Evolutionary conservation across 1,140 invertebrate species (phyloP).

Genomic region (Drosophila obscura): DNA sequence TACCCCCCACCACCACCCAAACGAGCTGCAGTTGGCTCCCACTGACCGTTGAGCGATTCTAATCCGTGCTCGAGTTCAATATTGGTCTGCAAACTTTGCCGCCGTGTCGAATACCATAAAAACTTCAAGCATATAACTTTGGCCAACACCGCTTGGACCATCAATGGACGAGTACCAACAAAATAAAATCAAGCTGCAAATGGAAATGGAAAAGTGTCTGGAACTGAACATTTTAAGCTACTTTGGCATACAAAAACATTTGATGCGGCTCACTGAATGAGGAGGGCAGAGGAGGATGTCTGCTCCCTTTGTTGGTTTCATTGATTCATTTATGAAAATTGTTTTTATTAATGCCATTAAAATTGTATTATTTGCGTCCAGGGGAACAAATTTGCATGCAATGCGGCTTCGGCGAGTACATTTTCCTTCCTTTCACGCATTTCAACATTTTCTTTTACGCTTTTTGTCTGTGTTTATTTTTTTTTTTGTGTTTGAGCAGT

Average conservation of each 20-base stretch:
- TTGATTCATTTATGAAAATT: conserved; percentile 80
- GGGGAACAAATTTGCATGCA: conserved; percentile 70
- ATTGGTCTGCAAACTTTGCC: conserved; percentile 70
- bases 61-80: conserved; percentile 54
- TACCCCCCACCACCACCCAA: conserved; percentile 25
- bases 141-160: conserved; percentile 16
- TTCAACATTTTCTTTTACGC: conserved; percentile 45
- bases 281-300: background rate
- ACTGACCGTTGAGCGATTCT: conserved; percentile 21
- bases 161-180: conserved; percentile 31
- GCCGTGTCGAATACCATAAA: conserved; percentile 34
- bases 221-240: conserved; percentile 56
- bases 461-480: background rate
- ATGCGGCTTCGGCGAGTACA: conserved; percentile 44
- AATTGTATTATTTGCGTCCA: conserved; percentile 80
- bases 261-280: conserved; percentile 48
- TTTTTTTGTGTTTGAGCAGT: conserved; percentile 18
- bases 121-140: conserved; percentile 53
- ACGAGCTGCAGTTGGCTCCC: conserved; percentile 49
- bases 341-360: conserved; percentile 75
- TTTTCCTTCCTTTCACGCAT: conserved; percentile 46
- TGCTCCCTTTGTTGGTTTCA: conserved; percentile 46
- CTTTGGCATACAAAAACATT: conserved; percentile 63
- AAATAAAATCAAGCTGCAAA: conserved; percentile 12
- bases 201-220: conserved; percentile 16